Percentiles rank a stretch among this genome's conserved stretches.
Evolutionary conservation across 2,113 vertebrate genomes (phyloP).

Genomic region (Phaethornis superciliosus): DNA sequence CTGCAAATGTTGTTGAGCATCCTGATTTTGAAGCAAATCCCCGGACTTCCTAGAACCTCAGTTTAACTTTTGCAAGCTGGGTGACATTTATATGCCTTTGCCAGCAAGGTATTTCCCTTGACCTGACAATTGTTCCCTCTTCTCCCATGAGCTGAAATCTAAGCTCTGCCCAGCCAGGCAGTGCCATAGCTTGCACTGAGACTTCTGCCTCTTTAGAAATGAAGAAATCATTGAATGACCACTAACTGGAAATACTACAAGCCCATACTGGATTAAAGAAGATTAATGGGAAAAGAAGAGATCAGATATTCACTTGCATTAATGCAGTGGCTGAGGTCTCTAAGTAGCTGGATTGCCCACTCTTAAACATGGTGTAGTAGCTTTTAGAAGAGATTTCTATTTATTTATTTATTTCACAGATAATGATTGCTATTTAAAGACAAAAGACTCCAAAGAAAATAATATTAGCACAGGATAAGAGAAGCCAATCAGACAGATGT

Average conservation of each 20-base stretch:
- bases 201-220: neutral
- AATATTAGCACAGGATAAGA: neutral
- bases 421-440: neutral
- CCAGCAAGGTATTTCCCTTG: neutral
- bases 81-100: neutral
- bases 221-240: neutral
- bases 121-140: neutral
- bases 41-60: neutral
- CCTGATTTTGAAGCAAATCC: neutral
- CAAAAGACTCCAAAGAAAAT: neutral
- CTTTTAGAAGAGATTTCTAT: neutral
- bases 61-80: neutral
- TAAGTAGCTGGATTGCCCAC: neutral
- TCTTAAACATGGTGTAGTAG: neutral
- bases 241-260: neutral
- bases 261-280: neutral
- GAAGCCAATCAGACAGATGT: neutral
- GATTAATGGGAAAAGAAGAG: neutral
- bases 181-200: neutral
- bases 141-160: neutral
- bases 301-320: neutral
- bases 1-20: neutral
- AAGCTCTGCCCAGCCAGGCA: neutral
- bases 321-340: neutral
- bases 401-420: neutral